Evolutionary conservation across 2,797 vertebrate species (phyloP), one percentile per base, ranked within the genome.

Genomic region (Malurus splendens): DNA sequence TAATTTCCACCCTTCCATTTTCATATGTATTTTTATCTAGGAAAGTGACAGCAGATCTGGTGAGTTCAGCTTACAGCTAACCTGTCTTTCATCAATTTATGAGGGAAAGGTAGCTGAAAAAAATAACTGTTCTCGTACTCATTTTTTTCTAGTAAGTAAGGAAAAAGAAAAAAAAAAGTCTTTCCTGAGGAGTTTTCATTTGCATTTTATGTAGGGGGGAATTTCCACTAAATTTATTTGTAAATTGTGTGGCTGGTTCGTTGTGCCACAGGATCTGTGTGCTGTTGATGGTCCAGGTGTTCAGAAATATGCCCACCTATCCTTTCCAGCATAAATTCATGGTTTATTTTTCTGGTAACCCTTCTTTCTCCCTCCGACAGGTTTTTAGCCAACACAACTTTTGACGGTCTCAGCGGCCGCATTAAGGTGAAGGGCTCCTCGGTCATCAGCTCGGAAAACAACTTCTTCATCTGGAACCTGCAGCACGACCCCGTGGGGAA

Each of bases 381-480:
- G 96, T 99, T 99, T 97, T 96, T 99, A 93, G 98, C 98, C 95
- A 99, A 98, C 96, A 98, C 98, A 56, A 98, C 98, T 47, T 99
- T 99, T 90, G 98, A 99, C 30, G 99, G 99, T 82, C 97, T 98
- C 84, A 99, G 98, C 33, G 99, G 99, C 70, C 98, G 97, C 85
- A 97, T 99, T 94, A 98, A 93, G 91, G 97, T 98, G 80, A 97
- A 97, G 95, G 97, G 96, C 27, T 97, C 98, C 82, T 97, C 98
- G 25, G 92, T 98, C 82, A 91, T 99, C 94, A 97, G 97, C 91
- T 99, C 98, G 19, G 98, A 99, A 96, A 98, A 98, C 85, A 98
- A 99, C 92, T 98, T 99, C 95, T 99, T 99, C 97, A 99, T 99
- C 96, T 99, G 99, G 99, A 99, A 98, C 92, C 98, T 99, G 81